A percentile compares a stretch with the other conserved stretches of the same genome.
Conservation (phyloP, 2,113 vertebrate species). For the Hippocampus zosterae region DNA sequence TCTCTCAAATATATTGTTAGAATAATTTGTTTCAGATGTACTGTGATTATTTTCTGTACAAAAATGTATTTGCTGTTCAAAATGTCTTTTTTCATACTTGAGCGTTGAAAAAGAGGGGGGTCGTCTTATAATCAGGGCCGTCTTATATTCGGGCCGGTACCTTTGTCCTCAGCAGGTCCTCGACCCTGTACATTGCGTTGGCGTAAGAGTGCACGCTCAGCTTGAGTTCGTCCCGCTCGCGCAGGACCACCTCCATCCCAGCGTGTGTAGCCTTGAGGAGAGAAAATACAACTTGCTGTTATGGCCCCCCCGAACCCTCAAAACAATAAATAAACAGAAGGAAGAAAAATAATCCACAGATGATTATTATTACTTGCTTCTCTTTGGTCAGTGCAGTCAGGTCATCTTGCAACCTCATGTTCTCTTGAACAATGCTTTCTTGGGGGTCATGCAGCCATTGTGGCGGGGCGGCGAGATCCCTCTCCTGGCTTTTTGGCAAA, state of each 20-base stretch:
- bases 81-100: too few relatives aligned
- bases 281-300: neutral
- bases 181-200: constrained; percentile 86
- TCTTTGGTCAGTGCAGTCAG: constrained; percentile 87
- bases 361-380: constrained; percentile 79
- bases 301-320: too few relatives aligned
- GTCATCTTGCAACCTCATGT: constrained; percentile 88
- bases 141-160: constrained; percentile 41
- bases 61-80: too few relatives aligned
- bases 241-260: constrained; percentile 84
- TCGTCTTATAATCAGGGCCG: too few relatives aligned
- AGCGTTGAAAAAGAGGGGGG: too few relatives aligned
- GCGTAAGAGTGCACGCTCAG: constrained; percentile 88
- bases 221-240: constrained; percentile 92
- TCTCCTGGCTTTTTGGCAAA: constrained; percentile 76
- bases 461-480: constrained; percentile 79
- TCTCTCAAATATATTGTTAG: too few relatives aligned
- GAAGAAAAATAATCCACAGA: neutral
- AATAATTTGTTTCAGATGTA: too few relatives aligned
- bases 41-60: too few relatives aligned
- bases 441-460: constrained; percentile 79
- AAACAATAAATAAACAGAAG: neutral
- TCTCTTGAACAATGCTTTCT: constrained; percentile 83
- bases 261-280: constrained; percentile 63
- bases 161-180: constrained; percentile 85